A percentile compares a stretch with the other conserved stretches of the same genome.
Conservation (phyloP, 2,113 vertebrate genomes). For the Catharus bicknelli region DNA sequence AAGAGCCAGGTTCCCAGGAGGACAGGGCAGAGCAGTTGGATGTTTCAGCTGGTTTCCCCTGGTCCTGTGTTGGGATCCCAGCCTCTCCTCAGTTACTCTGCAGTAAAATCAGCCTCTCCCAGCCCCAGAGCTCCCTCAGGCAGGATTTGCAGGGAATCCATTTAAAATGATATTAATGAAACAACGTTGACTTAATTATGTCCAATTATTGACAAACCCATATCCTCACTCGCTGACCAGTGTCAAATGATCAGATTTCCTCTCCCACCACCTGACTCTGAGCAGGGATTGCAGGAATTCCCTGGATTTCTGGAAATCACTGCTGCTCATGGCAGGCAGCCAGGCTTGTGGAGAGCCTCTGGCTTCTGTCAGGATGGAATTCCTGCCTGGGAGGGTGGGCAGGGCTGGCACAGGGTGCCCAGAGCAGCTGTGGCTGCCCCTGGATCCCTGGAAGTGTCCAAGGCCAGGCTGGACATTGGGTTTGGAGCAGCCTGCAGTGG, state of each 20-base stretch:
- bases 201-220: conserved; percentile 17
- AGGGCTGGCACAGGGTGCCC: not conserved
- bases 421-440: not conserved
- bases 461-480: not conserved
- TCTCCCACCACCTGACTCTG: not conserved
- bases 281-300: not conserved
- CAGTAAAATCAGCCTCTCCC: not conserved
- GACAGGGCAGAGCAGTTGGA: not conserved
- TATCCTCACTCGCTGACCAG: not conserved
- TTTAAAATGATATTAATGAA: conserved; percentile 14
- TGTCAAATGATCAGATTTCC: not conserved
- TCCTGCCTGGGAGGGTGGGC: not conserved
- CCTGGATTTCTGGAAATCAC: not conserved
- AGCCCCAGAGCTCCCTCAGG: not conserved
- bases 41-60: not conserved
- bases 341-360: not conserved
- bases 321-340: not conserved
- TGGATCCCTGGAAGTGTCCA: not conserved
- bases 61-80: not conserved
- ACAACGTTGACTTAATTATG: conserved; percentile 53
- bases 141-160: not conserved
- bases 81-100: not conserved
- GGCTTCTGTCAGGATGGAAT: not conserved
- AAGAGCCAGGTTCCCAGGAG: not conserved
- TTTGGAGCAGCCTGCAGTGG: not conserved